Conservation (phyloP, 2,797 vertebrate species). For the Discoglossus pictus region DNA sequence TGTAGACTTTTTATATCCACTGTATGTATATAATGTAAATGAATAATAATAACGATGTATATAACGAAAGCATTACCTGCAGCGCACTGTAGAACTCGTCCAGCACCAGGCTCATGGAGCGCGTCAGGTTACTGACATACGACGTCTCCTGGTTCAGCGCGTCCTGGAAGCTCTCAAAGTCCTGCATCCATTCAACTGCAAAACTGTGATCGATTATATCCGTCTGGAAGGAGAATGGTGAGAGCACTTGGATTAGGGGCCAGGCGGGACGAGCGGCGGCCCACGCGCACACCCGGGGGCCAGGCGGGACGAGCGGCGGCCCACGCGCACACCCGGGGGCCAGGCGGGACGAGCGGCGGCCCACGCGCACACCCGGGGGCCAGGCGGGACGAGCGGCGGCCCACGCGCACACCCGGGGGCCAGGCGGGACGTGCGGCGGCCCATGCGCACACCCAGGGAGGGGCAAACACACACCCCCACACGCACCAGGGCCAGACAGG, state of each 20-base stretch:
- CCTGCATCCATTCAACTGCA: slow-evolving; percentile 97
- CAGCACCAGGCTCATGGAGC: slow-evolving; percentile 95
- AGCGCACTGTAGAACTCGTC: slow-evolving; percentile 91
- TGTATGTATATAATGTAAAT: neutral
- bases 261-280: no score
- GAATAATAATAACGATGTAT: neutral
- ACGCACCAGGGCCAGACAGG: slow-evolving; percentile 7
- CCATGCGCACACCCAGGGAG: no score
- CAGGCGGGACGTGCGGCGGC: no score
- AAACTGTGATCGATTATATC: slow-evolving; percentile 96
- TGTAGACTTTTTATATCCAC: no score
- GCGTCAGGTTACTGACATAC: slow-evolving; percentile 91
- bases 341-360: no score
- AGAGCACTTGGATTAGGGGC: no score
- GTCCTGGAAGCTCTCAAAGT: slow-evolving; percentile 94
- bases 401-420: no score
- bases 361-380: no score
- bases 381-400: no score
- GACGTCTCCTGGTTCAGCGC: slow-evolving; percentile 92
- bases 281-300: no score
- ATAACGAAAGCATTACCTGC: slow-evolving; percentile 66
- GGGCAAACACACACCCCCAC: slow-evolving; percentile 21
- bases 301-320: no score
- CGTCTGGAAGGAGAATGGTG: slow-evolving; percentile 72
- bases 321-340: no score